phyloP scores from a whole-genome alignment of 1,140 invertebrate species.

The Antheraea mylitta region DNA sequence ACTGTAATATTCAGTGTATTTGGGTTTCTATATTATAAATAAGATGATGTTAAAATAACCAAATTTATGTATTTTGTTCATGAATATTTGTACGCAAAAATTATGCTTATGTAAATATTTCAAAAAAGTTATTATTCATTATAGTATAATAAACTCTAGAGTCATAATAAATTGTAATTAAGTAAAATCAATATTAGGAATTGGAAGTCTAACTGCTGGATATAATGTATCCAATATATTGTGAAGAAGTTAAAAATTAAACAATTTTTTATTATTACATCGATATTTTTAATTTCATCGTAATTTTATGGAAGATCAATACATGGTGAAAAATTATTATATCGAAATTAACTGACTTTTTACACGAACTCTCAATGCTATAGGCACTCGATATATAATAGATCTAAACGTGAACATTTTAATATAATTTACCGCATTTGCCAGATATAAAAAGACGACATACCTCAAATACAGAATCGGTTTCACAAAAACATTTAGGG shows the following conservation, averaged over 20 bases:
- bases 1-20: no score
- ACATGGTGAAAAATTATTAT: constrained; percentile 77
- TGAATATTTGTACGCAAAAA: no score
- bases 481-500: constrained; percentile 64
- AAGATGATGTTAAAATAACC: no score
- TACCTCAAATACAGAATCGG: constrained; percentile 61
- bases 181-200: no score
- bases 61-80: no score
- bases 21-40: no score
- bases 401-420: constrained; percentile 75
- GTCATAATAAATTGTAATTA: no score
- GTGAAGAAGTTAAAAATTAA: constrained; percentile 43
- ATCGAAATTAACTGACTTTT: constrained; percentile 74
- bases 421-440: constrained; percentile 49
- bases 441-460: constrained; percentile 65
- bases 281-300: constrained; percentile 78
- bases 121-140: no score
- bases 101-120: no score
- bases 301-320: constrained; percentile 79
- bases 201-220: no score
- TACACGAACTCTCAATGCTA: constrained; percentile 75
- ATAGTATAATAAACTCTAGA: no score
- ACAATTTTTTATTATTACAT: constrained; percentile 71
- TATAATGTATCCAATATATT: neutral
- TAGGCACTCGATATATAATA: constrained; percentile 78